phyloP scores from a whole-genome alignment of 1,140 invertebrate species.

The Parapsyche elsis region DNA sequence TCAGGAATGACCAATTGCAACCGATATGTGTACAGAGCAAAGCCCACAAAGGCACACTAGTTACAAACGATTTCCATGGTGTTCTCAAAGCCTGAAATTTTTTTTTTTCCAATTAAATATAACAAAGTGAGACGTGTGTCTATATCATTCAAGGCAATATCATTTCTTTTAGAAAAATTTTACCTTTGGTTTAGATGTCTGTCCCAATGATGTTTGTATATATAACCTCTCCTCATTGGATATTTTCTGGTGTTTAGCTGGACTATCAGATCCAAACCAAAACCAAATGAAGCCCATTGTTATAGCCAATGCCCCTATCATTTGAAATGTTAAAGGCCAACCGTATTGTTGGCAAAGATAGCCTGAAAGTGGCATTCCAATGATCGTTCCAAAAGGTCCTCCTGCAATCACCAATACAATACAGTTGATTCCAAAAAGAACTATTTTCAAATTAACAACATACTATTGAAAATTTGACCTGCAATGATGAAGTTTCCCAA shows the following conservation, averaged over 20 bases:
- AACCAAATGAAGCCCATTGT: constrained; percentile 58
- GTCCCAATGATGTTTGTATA: constrained; percentile 61
- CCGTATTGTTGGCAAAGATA: constrained; percentile 45
- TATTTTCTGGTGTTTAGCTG: constrained; percentile 61
- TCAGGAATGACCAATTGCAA: constrained; percentile 75
- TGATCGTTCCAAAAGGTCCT: constrained; percentile 48
- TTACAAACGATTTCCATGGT: constrained; percentile 74
- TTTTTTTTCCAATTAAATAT: no score
- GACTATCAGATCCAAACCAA: constrained; percentile 59
- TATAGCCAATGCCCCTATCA: constrained; percentile 61
- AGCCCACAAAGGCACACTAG: constrained; percentile 72
- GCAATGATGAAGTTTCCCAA: constrained; percentile 56
- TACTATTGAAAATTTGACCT: constrained; percentile 43
- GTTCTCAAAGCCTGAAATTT: constrained; percentile 50
- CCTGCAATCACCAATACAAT: no score
- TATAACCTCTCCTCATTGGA: constrained; percentile 60
- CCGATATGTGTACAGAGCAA: constrained; percentile 73
- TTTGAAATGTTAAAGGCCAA: constrained; percentile 60
- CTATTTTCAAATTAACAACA: no score
- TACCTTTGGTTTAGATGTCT: constrained; percentile 54
- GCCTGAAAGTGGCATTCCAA: constrained; percentile 48
- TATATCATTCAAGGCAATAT: neutral
- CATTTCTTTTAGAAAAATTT: no score
- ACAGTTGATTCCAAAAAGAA: no score
- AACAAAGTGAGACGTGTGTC: no score